Evolutionary conservation across 2,113 vertebrate genomes (phyloP).

Genomic region (Drymodes brunneopygia): DNA sequence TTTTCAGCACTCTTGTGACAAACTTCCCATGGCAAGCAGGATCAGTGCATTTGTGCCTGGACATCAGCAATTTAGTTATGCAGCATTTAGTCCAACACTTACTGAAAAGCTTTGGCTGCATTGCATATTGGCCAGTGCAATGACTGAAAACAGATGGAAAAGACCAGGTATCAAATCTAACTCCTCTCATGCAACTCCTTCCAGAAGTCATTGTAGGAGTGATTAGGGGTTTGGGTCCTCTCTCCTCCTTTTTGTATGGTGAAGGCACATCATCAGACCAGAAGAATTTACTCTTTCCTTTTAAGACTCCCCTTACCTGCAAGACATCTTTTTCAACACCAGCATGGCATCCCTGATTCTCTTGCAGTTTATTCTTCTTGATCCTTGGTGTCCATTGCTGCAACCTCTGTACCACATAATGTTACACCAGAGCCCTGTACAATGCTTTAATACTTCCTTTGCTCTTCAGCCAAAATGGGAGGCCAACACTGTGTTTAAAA

Average conservation of each 20-base stretch:
- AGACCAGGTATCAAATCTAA: neutral
- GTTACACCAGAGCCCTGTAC: neutral
- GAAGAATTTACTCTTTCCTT: neutral
- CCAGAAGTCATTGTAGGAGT: neutral
- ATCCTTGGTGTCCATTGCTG: neutral
- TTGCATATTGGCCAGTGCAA: neutral
- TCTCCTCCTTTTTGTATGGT: neutral
- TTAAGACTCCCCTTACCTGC: neutral
- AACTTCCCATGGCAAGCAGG: neutral
- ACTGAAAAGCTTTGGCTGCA: neutral
- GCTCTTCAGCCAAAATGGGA: neutral
- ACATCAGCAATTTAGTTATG: neutral
- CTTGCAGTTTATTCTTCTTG: neutral
- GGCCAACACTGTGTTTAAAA: neutral
- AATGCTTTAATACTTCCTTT: neutral
- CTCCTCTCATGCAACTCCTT: neutral
- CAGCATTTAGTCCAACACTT: neutral
- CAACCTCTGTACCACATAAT: neutral
- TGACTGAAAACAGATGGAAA: neutral
- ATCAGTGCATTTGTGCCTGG: fast-evolving
- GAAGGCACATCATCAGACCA: neutral
- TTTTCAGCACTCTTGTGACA: neutral
- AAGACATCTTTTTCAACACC: neutral
- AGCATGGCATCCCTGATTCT: neutral
- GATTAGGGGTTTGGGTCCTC: neutral